Conservation (phyloP, 2,113 vertebrate species). For the Centrocercus urophasianus region DNA sequence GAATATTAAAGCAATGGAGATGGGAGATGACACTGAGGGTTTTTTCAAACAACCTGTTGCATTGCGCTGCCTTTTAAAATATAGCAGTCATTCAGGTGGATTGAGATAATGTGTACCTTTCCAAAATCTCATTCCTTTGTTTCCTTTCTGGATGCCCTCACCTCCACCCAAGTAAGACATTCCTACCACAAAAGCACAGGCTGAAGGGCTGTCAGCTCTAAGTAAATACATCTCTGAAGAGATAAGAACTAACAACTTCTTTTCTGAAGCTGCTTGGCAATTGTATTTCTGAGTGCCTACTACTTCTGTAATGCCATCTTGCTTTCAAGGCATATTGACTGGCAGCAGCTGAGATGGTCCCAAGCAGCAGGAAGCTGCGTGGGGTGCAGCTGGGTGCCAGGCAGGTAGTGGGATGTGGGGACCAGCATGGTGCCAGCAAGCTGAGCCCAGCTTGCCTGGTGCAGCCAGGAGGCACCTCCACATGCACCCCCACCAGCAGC, state of each 20-base stretch:
- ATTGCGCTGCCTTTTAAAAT: constrained; percentile 1
- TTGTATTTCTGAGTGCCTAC: background rate
- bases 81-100: constrained; percentile 11
- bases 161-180: background rate
- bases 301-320: background rate
- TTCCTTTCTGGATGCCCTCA: background rate
- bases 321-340: background rate
- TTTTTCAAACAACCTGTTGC: constrained; percentile 42
- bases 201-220: background rate
- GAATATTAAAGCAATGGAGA: constrained; percentile 25
- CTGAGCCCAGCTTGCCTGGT: fast-evolving
- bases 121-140: constrained; percentile 11
- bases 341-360: background rate
- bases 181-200: background rate
- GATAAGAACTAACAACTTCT: background rate
- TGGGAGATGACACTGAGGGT: background rate
- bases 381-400: background rate
- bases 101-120: background rate
- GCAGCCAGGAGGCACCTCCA: background rate
- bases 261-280: background rate
- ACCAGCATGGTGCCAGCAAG: fast-evolving
- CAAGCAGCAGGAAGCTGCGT: background rate
- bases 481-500: background rate
- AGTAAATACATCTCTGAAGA: background rate
- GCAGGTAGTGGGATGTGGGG: background rate